Base-by-base conservation (phyloP, 2,888 invertebrate genomes). In the Caenorhabditis zanzibari region DNA sequence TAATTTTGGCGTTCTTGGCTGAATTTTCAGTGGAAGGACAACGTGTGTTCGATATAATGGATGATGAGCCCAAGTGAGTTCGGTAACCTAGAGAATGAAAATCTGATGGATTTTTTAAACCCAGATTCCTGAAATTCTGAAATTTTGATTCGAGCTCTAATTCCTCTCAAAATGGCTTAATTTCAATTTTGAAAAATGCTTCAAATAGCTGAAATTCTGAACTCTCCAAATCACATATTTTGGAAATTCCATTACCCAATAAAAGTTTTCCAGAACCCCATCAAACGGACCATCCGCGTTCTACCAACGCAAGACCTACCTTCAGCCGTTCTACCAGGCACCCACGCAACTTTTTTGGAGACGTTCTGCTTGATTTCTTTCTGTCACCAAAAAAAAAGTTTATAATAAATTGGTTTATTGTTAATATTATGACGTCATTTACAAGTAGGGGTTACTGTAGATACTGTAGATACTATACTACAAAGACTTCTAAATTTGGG, bases 41-140 rank as follows among this genome's bases (percentile, higher is more conserved):
- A 49, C 74, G 81, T 10, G 81, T 81, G 16, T 81, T 81, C 19
- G 81, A 81, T 47, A 68, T 81, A 69, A 74, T 81, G 74, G n/a
- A n/a, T n/a, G 81, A 81, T 68, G 74, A 81, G 28, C 38, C 64
- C 9, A 81, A 56, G 68, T 81, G 12, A 49, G 58, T 47, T 24
- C 6, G 12, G 7, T 52, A 3, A 52, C 0, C 52, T 52, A 22
- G 52, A 52, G 22, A 0, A 6, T 52, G 0, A n/a, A 5, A 2
- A 22, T 9, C 26, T 26, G n/a, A n/a, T 41, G 16, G 47, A 68
- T 28, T 16, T 24, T 28, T 22, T 4, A 59, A 35, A 38, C 28
- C 9, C 16, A 32, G n/a, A 14, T 58, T 1, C 24, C 35, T 12
- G 9, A 24, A 54, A 54, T 6, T 52, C n/a, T 19, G 19, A 19